Conservation (phyloP, 2,888 invertebrate species). For the Drosophila austrosaltans region DNA sequence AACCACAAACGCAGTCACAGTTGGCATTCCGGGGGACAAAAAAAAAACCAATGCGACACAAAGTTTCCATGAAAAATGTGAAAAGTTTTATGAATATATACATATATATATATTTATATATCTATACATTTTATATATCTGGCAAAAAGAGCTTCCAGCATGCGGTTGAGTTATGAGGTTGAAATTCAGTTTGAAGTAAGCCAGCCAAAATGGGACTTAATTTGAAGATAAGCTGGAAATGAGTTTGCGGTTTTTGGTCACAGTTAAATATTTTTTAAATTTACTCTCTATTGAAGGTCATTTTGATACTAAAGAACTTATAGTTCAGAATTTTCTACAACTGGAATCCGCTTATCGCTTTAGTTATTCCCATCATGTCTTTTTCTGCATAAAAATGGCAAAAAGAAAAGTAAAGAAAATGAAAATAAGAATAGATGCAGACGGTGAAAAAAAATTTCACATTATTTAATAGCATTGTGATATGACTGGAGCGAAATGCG, state of each 20-base stretch:
- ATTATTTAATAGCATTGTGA: conserved; percentile 42
- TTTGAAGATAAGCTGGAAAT: conserved; percentile 8
- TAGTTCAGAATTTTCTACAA: conserved; percentile 22
- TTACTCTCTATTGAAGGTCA: conserved; percentile 3
- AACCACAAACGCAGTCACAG: conserved; percentile 35
- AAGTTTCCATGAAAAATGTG: conserved; percentile 46
- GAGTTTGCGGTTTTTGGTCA: background rate
- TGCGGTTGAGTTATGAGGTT: conserved; percentile 10
- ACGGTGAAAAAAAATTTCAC: conserved; percentile 24
- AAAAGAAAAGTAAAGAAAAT: background rate
- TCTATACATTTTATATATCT: background rate
- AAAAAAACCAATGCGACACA: conserved; percentile 18
- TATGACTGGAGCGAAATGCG: conserved; percentile 29
- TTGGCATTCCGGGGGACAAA: conserved; percentile 21
- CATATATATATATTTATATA: conserved; percentile 1
- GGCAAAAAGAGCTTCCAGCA: background rate
- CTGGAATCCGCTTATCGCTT: conserved; percentile 27
- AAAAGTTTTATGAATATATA: conserved; percentile 52
- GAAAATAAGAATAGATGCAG: background rate
- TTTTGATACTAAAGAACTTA: background rate
- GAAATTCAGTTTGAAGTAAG: conserved; percentile 3
- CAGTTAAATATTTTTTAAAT: background rate
- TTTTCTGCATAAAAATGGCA: conserved; percentile 3
- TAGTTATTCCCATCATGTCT: conserved; percentile 17
- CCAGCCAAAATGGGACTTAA: conserved; percentile 3